Base-by-base conservation (phyloP, 1,140 invertebrate genomes). In the Acromyrmex heyeri region DNA sequence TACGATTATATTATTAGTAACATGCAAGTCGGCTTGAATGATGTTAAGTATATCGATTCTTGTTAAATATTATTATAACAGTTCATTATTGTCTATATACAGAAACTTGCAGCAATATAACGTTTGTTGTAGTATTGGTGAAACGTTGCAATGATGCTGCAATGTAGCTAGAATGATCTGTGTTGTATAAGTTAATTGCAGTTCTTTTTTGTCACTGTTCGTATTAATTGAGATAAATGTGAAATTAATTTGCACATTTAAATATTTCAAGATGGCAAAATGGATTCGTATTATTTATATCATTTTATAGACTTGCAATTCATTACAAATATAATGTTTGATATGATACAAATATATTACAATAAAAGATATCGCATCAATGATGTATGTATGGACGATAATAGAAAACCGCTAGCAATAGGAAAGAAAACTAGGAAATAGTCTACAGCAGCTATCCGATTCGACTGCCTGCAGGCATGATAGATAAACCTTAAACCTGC, bases 401-500 rank as follows among this genome's bases (percentile, higher is more conserved):
- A 59, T 12, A 59, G 30, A 59, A 75, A 57, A 55, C 3, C 12
- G 14, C 27, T 44, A 75, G 34, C 30, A 61, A 75, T 44, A 16
- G 30, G 21, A 59, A 44, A 21, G 30, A 75, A 75, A 61, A 38
- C 55, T 38, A 21, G 53, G 6, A 75, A 57, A 59, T 59, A 38
- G 5, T 75, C 55, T 59, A 44, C 55, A 59, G 53, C 16, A 73
- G 72, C 30, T 59, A 61, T 61, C 6, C 55, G 34, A 75, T 24
- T 75, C 55, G 24, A 75, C 53, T 73, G 50, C 55, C 72, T 44
- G 55, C 55, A 61, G 72, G 72, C 34, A 75, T 75, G 55, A 75
- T 75, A 75, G 72, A 75, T 75, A 75, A 75, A 75, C 55, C 34
- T n/a, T 69, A 69, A 67, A 50, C 65, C 65, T 75, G 72, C 8